These are phyloP conservation scores for Holacanthella duospinosa DNA, from an alignment of 2,888 invertebrate genomes.

Conservation along the genomic window DNA sequence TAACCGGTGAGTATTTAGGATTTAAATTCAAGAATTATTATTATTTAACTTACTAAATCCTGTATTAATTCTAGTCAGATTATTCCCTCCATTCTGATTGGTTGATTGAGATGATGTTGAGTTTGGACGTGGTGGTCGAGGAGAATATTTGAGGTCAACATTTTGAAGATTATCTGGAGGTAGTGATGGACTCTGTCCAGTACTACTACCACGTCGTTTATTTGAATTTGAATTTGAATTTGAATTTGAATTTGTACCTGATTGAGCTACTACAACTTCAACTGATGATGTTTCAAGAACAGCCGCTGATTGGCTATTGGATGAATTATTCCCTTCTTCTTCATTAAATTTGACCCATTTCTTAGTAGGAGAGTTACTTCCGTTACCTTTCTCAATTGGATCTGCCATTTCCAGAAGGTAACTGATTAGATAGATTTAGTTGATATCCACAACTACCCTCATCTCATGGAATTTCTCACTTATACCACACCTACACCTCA, in stretches of 20 bases:
- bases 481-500: no score
- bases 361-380: constrained; percentile 3
- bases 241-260: no score
- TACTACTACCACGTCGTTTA: not conserved
- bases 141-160: constrained; percentile 27
- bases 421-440: not conserved
- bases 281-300: constrained; percentile 10
- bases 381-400: not conserved
- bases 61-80: constrained; percentile 20
- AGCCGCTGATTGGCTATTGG: constrained; percentile 13
- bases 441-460: not conserved
- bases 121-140: constrained; percentile 11
- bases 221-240: constrained; percentile 1
- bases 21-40: not conserved
- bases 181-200: constrained; percentile 6
- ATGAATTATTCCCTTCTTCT: constrained; percentile 16
- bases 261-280: not conserved
- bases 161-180: constrained; percentile 22
- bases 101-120: not conserved
- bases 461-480: not conserved
- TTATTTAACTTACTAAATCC: constrained; percentile 30
- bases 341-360: constrained; percentile 32
- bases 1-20: no score
- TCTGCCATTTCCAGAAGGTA: not conserved
- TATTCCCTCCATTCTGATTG: constrained; percentile 12